Conservation (phyloP, 2,113 vertebrate species). For the Oreochromis aureus region DNA sequence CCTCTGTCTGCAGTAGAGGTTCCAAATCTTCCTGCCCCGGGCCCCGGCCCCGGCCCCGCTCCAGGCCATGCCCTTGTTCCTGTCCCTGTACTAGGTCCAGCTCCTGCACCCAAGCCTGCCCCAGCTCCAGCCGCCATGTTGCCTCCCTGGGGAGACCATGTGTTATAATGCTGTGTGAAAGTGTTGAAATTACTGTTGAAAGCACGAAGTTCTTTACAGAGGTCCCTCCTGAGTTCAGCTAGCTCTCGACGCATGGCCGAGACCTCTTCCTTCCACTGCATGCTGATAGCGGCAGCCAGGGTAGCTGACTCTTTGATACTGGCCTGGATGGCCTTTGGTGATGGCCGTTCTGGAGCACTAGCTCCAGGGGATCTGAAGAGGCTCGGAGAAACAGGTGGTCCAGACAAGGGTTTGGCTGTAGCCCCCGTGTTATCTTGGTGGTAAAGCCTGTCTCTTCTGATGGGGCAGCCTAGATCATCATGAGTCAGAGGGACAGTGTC, state of each 20-base stretch:
- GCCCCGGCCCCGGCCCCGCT: background rate
- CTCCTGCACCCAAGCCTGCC: background rate
- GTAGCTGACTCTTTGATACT: slow-evolving; percentile 74
- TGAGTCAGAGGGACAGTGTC: slow-evolving; percentile 70
- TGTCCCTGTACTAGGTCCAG: background rate
- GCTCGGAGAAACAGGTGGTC: slow-evolving; percentile 63
- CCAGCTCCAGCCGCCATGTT: slow-evolving; percentile 23
- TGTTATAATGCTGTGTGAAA: slow-evolving; percentile 76
- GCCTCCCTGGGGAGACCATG: slow-evolving; percentile 70
- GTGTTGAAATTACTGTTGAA: slow-evolving; percentile 77
- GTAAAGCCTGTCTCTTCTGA: slow-evolving; percentile 69
- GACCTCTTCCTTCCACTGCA: slow-evolving; percentile 78
- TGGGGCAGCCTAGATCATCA: slow-evolving; percentile 67
- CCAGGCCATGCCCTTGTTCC: background rate
- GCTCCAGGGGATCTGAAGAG: slow-evolving; percentile 64
- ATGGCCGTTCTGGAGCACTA: slow-evolving; percentile 50
- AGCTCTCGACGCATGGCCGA: slow-evolving; percentile 75
- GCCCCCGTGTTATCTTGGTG: slow-evolving; percentile 59
- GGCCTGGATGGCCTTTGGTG: slow-evolving; percentile 68
- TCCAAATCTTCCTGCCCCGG: background rate
- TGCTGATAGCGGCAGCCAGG: slow-evolving; percentile 73
- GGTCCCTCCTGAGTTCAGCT: slow-evolving; percentile 71
- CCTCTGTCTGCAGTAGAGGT: background rate
- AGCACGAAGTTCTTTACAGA: slow-evolving; percentile 74
- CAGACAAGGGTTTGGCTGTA: slow-evolving; percentile 60